phyloP scores from a whole-genome alignment of 37 sponge, comb jelly and placozoan genomes.

The Halisarca cf. caerulea region DNA sequence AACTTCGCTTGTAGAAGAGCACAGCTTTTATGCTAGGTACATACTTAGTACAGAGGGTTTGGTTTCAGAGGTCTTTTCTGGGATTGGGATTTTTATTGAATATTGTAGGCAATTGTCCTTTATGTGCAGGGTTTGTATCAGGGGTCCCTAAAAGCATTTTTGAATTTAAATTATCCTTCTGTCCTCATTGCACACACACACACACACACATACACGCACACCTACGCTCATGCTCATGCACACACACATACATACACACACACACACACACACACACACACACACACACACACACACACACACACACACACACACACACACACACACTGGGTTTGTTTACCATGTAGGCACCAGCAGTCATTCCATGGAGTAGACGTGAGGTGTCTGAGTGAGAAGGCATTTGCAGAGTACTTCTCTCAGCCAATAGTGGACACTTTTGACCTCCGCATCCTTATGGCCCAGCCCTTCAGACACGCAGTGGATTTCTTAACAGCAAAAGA shows the following conservation, averaged over 20 bases:
- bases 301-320: conserved; percentile 1
- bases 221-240: neutral
- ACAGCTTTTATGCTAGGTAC: too few relatives aligned
- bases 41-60: too few relatives aligned
- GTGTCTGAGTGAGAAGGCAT: conserved; percentile 59
- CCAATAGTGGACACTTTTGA: conserved; percentile 97
- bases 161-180: too few relatives aligned
- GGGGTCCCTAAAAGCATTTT: too few relatives aligned
- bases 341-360: conserved; percentile 80
- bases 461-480: conserved; percentile 76
- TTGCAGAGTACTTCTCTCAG: conserved; percentile 93
- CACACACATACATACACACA: neutral
- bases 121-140: too few relatives aligned
- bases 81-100: too few relatives aligned
- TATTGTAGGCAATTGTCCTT: too few relatives aligned
- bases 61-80: too few relatives aligned
- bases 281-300: conserved; percentile 15
- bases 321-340: too few relatives aligned
- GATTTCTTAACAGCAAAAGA: conserved; percentile 85
- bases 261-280: neutral
- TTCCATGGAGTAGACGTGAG: conserved; percentile 94
- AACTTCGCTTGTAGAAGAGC: too few relatives aligned
- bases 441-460: conserved; percentile 80
- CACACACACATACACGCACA: too few relatives aligned
- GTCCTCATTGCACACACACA: too few relatives aligned